phyloP scores from a whole-genome alignment of 2,888 invertebrate species.

The Dromius quadrimaculatus region DNA sequence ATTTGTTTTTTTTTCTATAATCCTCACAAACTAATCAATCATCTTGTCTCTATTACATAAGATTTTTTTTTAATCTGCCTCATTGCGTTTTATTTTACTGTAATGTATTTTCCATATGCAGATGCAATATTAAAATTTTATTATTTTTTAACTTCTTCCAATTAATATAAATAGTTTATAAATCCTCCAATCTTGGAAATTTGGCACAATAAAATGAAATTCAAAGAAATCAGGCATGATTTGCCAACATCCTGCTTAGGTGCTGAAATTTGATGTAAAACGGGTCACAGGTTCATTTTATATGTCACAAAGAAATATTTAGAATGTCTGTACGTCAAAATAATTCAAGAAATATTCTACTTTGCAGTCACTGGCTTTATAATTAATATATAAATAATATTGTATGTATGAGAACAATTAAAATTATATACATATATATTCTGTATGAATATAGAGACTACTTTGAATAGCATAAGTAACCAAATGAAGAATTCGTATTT shows the following conservation, averaged over 20 bases:
- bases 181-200: too few species aligned
- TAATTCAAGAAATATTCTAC: background rate
- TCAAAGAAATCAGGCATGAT: background rate
- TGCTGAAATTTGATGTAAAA: background rate
- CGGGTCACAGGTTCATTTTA: background rate
- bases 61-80: background rate
- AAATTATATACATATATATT: background rate
- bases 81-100: background rate
- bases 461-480: background rate
- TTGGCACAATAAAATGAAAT: background rate
- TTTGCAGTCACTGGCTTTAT: too few species aligned
- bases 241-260: background rate
- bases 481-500: background rate
- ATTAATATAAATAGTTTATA: background rate
- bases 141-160: background rate
- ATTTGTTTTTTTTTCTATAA: conserved; percentile 10
- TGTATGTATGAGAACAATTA: background rate
- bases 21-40: background rate
- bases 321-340: background rate
- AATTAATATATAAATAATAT: background rate
- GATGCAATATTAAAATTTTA: background rate
- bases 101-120: background rate
- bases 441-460: background rate
- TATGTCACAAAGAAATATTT: background rate
- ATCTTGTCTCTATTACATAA: conserved; percentile 4